phyloP scores from a whole-genome alignment of 2,113 vertebrate genomes.

The Periophthalmodon schlosseri region DNA sequence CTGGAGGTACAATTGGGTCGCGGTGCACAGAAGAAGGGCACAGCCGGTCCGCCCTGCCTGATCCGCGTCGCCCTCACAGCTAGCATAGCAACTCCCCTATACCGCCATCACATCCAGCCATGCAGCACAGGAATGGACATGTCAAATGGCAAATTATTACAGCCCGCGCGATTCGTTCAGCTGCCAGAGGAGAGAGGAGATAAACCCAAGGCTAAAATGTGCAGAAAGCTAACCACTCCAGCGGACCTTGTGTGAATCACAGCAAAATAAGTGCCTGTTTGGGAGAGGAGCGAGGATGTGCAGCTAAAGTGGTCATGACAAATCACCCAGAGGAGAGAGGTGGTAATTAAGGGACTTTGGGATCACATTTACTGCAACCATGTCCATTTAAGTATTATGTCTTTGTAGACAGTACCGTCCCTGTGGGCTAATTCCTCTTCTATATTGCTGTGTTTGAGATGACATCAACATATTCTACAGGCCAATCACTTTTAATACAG shows the following conservation, averaged over 20 bases:
- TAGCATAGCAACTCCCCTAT: conserved; percentile 38
- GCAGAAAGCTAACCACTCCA: conserved; percentile 33
- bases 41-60: conserved; percentile 58
- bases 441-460: too few relatives aligned
- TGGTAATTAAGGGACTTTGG: too few relatives aligned
- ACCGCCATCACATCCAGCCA: conserved; percentile 65
- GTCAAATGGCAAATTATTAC: conserved; percentile 66
- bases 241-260: conserved; percentile 49
- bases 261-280: conserved; percentile 18
- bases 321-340: too few relatives aligned
- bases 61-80: conserved; percentile 65
- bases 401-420: too few relatives aligned
- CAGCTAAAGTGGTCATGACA: too few relatives aligned
- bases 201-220: conserved; percentile 21
- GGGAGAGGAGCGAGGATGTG: too few relatives aligned
- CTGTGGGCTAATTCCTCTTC: too few relatives aligned
- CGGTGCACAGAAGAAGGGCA: conserved; percentile 55
- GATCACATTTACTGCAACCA: too few relatives aligned
- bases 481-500: too few relatives aligned
- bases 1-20: conserved; percentile 63
- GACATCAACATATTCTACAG: too few relatives aligned
- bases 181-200: conserved; percentile 40
- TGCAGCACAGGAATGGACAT: conserved; percentile 54
- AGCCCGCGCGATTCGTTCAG: conserved; percentile 47
- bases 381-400: too few relatives aligned